Evolutionary conservation across 53 echinoderm and acorn worm genomes (phyloP).

Genomic region (Holothuria scabra): DNA sequence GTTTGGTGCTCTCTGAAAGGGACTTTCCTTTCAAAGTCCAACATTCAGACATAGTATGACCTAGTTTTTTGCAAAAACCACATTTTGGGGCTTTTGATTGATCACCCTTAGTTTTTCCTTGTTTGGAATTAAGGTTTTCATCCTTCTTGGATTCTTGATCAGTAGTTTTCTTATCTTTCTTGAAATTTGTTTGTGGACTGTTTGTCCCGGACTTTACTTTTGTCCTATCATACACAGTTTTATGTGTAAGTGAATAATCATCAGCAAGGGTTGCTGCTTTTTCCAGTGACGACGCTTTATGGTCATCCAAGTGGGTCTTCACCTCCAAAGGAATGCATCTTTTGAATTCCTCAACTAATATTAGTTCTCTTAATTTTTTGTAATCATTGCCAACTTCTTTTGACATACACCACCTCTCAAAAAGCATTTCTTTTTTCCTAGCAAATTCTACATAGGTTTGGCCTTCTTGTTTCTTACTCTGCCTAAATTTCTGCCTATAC

Average conservation of each 20-base stretch:
- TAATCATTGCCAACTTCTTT: constrained; percentile 42
- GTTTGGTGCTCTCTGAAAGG: not conserved
- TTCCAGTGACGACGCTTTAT: constrained; percentile 18
- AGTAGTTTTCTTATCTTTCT: not conserved
- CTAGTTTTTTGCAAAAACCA: not conserved
- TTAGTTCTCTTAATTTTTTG: constrained; percentile 53
- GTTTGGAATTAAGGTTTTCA: not conserved
- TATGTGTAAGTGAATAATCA: constrained; percentile 65
- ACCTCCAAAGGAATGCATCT: constrained; percentile 40
- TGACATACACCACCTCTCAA: constrained; percentile 67
- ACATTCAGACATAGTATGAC: not conserved
- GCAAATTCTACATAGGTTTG: constrained; percentile 70
- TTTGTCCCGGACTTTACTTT: not conserved
- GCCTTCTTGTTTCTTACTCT: constrained; percentile 20
- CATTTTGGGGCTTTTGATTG: not conserved
- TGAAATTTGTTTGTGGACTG: not conserved
- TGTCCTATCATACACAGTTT: not conserved
- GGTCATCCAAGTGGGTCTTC: constrained; percentile 57
- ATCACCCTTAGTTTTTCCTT: not conserved
- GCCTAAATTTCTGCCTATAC: constrained; percentile 63
- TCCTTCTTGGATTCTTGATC: constrained; percentile 1
- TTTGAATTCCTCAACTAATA: constrained; percentile 66
- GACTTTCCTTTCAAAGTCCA: not conserved
- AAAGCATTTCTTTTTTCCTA: constrained; percentile 47
- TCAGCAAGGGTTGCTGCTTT: constrained; percentile 58